phyloP scores from a whole-genome alignment of 2,113 vertebrate species.

The Tiliqua scincoides region DNA sequence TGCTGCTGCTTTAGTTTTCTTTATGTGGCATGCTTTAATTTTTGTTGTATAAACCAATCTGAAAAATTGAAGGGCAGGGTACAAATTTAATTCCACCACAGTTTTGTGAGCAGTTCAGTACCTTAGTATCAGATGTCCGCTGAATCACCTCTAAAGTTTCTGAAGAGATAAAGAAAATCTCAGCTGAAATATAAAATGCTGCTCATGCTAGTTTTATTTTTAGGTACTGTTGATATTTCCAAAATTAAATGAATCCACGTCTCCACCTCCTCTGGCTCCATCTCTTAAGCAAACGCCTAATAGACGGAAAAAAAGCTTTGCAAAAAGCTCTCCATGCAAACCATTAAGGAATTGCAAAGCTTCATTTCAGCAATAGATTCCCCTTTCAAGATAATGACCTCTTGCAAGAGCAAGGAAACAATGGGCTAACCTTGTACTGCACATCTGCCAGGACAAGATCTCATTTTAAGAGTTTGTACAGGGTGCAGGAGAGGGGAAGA shows the following conservation, averaged over 20 bases:
- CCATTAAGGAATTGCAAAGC: constrained; percentile 2
- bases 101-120: neutral
- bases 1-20: too few species aligned
- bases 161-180: neutral
- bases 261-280: neutral
- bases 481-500: constrained; percentile 4
- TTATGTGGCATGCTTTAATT: too few species aligned
- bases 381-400: neutral
- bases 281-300: neutral
- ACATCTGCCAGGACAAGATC: neutral
- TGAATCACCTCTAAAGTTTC: neutral
- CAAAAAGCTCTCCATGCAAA: neutral
- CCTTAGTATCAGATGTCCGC: neutral
- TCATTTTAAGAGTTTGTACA: neutral
- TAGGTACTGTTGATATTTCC: neutral
- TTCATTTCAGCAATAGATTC: neutral
- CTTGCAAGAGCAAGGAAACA: neutral
- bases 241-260: neutral
- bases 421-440: neutral
- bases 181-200: neutral
- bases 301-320: neutral
- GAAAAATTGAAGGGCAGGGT: too few species aligned
- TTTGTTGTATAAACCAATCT: too few species aligned
- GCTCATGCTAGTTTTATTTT: neutral
- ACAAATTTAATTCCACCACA: too few species aligned